phyloP scores from a whole-genome alignment of 2,113 vertebrate genomes.

The Ammodytes marinus region DNA sequence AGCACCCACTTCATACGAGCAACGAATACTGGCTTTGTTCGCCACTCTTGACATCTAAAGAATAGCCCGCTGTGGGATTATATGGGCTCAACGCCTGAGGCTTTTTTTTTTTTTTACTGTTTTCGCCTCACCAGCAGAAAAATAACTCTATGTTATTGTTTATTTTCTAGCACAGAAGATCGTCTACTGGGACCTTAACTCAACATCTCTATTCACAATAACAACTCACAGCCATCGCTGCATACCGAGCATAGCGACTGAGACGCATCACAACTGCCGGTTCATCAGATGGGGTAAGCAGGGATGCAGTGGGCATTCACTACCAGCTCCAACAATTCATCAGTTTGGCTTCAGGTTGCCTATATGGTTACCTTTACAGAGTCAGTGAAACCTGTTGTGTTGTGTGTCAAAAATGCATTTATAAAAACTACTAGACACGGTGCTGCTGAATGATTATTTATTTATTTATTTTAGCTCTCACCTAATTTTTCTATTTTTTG shows the following conservation, averaged over 20 bases:
- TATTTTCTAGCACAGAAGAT: conserved; percentile 3
- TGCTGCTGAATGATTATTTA: background rate
- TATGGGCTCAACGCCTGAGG: conserved; percentile 27
- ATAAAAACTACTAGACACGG: conserved; percentile 43
- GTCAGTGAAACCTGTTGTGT: conserved; percentile 33
- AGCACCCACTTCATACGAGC: conserved; percentile 27
- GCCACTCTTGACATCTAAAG: conserved; percentile 56
- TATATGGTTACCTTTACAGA: background rate
- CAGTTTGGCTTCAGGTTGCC: conserved; percentile 1
- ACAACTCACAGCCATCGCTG: conserved; percentile 5
- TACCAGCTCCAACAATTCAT: conserved; percentile 9
- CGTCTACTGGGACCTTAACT: conserved; percentile 11
- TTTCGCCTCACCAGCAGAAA: conserved; percentile 29
- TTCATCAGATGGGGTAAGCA: conserved; percentile 37
- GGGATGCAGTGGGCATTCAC: conserved; percentile 11
- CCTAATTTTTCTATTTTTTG: conserved; percentile 63
- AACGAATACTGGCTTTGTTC: conserved; percentile 60
- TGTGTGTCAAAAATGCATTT: conserved; percentile 34
- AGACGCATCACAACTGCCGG: conserved; percentile 1
- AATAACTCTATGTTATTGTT: conserved; percentile 21
- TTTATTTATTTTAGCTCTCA: conserved; percentile 17
- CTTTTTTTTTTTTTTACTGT: conserved; percentile 23
- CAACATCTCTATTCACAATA: conserved; percentile 19
- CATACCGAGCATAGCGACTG: background rate
- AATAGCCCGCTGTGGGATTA: conserved; percentile 53